A percentile compares a stretch with the other conserved stretches of the same genome.
Conservation (phyloP, 1,140 invertebrate genomes). For the Drosophila repletoides region DNA sequence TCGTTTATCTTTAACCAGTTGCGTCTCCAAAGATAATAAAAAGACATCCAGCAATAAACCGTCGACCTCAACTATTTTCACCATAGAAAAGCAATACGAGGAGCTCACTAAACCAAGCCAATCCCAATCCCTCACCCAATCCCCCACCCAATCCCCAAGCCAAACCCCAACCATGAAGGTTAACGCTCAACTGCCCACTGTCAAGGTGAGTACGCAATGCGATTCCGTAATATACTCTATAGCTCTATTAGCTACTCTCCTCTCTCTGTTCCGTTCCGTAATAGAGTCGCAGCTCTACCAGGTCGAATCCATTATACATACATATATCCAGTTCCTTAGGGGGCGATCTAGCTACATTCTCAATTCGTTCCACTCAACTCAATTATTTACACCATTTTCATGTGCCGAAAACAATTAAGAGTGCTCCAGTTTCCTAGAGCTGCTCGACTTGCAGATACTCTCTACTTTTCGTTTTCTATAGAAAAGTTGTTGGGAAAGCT, state of each 20-base stretch:
- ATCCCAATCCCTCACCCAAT: not conserved
- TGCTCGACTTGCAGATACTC: not conserved
- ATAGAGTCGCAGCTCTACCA: no score
- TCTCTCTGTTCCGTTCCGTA: no score
- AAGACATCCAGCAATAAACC: constrained; percentile 19
- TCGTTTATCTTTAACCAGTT: constrained; percentile 64
- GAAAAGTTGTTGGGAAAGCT: no score
- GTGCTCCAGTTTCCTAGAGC: no score
- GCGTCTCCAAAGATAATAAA: constrained; percentile 56
- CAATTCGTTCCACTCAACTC: constrained; percentile 13
- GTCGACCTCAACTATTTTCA: constrained; percentile 13
- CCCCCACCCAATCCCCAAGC: constrained; percentile 13
- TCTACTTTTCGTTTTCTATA: not conserved
- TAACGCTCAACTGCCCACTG: constrained; percentile 35
- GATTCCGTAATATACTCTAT: not conserved
- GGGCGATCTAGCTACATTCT: not conserved
- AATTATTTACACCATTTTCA: constrained; percentile 18
- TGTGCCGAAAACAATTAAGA: constrained; percentile 6
- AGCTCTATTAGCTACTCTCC: no score
- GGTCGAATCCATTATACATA: no score
- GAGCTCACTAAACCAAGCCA: constrained; percentile 1
- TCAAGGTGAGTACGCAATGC: constrained; percentile 34
- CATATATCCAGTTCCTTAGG: not conserved
- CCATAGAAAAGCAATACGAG: constrained; percentile 31
- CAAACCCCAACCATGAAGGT: constrained; percentile 39